Base-by-base conservation (phyloP, 2,888 invertebrate genomes). In the Epiblema foenella region DNA sequence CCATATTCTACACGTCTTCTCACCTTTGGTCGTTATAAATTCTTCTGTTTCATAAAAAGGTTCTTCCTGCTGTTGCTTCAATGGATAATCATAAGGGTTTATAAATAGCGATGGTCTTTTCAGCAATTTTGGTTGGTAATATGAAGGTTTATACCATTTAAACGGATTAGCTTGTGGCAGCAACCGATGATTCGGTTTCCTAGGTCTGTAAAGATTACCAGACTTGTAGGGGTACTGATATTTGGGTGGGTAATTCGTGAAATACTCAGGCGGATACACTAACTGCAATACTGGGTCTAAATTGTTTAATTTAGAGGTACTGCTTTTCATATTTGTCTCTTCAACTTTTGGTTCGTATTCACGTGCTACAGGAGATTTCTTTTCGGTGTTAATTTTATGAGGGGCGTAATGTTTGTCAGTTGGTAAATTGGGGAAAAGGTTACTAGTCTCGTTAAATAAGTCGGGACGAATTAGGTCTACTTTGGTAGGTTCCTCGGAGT, bases 1-100 rank as follows among this genome's bases (percentile, higher is more conserved):
- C 90, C 91, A 91, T 29, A 89, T 74, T 72, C 81, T 86, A 74
- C 92, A 90, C 67, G 83, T 84, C 49, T 82, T 83, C 62, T 85
- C 75, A 0, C 83, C 86, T 62, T 75, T 78, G 1, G 83, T 77
- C 11, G 82, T 80, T 2, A 77, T 33, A 1, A 80, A 72, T 76
- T 87, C 82, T 49, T 81, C 76, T 0, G 82, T 82, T 64, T 85
- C 81, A 74, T 85, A 88, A 73, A 81, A 86, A 15, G 81, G 49
- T 5, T 68, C 63, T 33, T 63, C 51, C 60, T 64, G 9, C 63
- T 69, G 54, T 69, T 65, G 18, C 18, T 18, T 37, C 42, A 67
- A 15, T 33, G 59, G 66, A 11, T 67, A 67, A 11, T 70, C 51
- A 54, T 60, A 59, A 2, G 73, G 70, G 18, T 65, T 70, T 49